Conservation (phyloP, 2,113 vertebrate genomes). For the Pseudorasbora parva region DNA sequence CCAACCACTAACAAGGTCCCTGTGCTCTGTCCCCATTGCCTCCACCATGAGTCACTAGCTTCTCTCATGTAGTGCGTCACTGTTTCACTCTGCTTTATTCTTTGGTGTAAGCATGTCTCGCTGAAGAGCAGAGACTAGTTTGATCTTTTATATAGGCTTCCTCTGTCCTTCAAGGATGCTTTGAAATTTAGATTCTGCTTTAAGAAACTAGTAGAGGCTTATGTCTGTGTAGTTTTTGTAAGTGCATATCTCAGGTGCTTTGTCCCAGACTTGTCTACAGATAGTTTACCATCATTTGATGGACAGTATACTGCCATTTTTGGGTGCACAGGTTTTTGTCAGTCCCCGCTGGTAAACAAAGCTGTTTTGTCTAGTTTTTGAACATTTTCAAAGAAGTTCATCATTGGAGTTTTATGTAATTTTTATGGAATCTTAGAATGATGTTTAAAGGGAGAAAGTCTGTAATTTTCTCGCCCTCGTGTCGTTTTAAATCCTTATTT, state of each 20-base stretch:
- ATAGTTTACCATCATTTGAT: not conserved
- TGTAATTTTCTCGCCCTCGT: not conserved
- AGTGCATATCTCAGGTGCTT: not conserved
- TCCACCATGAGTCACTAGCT: conserved; percentile 7
- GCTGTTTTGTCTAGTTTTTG: not conserved
- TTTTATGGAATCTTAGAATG: not conserved
- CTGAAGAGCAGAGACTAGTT: not conserved
- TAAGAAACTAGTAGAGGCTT: not conserved
- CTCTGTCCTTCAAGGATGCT: not conserved
- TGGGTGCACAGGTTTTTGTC: not conserved
- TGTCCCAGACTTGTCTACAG: not conserved
- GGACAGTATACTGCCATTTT: not conserved
- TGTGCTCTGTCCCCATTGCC: not conserved
- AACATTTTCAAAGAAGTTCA: not conserved
- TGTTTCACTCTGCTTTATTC: not conserved
- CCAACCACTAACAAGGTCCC: conserved; percentile 23
- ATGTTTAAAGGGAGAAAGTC: not conserved
- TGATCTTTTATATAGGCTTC: not conserved
- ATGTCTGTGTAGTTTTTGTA: not conserved
- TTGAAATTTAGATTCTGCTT: not conserved
- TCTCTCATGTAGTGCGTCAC: conserved; percentile 6
- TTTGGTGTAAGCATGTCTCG: not conserved
- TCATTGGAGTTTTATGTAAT: conserved; percentile 9
- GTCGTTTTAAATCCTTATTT: not conserved
- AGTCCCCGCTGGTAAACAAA: not conserved